phyloP scores from a whole-genome alignment of 2,113 vertebrate genomes.

The Cochlearius cochlearius region DNA sequence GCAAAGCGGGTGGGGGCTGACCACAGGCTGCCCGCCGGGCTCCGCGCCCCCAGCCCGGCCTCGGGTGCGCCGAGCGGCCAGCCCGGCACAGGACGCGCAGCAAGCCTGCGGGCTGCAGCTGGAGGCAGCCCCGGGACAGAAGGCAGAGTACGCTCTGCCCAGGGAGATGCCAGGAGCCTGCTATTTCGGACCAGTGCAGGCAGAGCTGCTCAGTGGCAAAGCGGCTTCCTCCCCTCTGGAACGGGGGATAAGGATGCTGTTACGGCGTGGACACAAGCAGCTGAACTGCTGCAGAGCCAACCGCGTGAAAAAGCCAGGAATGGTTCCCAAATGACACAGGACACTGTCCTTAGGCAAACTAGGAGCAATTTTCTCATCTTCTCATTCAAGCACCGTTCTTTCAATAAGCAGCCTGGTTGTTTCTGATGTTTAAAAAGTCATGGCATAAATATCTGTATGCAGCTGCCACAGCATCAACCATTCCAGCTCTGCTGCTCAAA shows the following conservation, averaged over 20 bases:
- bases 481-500: background rate
- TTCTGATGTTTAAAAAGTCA: background rate
- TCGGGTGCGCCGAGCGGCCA: accelerated
- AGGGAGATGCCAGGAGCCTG: accelerated
- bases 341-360: background rate
- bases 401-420: background rate
- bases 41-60: background rate
- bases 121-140: accelerated
- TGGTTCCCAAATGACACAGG: background rate
- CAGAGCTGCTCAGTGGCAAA: background rate
- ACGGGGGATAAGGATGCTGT: accelerated
- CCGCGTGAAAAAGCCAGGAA: background rate
- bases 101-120: accelerated
- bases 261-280: background rate
- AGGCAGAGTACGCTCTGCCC: background rate
- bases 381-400: background rate
- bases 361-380: background rate
- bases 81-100: accelerated
- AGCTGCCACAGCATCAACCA: background rate
- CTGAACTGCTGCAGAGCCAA: background rate
- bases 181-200: accelerated
- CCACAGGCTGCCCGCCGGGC: accelerated
- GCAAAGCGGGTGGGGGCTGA: accelerated
- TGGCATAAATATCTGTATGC: background rate
- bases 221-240: background rate